Conservation (phyloP, 2,888 invertebrate species). For the Spisula solida region DNA sequence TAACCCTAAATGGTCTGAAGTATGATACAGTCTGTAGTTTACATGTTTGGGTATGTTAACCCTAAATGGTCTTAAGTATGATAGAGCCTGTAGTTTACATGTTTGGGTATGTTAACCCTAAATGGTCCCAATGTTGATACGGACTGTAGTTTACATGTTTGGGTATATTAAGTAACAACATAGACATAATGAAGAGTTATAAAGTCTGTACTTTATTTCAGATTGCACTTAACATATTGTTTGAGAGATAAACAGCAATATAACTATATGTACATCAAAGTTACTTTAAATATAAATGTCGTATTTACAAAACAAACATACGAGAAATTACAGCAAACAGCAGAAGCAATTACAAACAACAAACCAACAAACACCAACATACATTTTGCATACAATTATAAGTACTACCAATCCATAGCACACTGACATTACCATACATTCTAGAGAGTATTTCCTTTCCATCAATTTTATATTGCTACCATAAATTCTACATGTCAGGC, state of each 20-base stretch:
- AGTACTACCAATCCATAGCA: no score
- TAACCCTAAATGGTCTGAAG: no score
- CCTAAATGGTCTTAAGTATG: no score
- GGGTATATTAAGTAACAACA: neutral
- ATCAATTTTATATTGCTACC: neutral
- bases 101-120: no score
- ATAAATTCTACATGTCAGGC: neutral
- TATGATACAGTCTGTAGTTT: no score
- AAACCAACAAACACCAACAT: neutral
- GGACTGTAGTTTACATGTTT: neutral
- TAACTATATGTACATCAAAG: constrained; percentile 11
- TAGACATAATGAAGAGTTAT: neutral
- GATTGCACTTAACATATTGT: constrained; percentile 4
- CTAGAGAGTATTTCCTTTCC: no score
- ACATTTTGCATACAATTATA: neutral
- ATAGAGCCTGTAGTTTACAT: no score
- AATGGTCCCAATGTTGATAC: no score
- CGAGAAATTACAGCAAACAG: neutral
- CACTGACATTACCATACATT: neutral
- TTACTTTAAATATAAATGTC: constrained; percentile 7
- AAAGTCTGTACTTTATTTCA: constrained; percentile 15
- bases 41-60: no score
- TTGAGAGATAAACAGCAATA: constrained; percentile 7
- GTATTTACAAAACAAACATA: constrained; percentile 19
- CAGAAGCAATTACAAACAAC: neutral